Evolutionary conservation across 2,888 invertebrate genomes (phyloP), one percentile per base, ranked within the genome.

Genomic region (Harpagoxenus sublaevis): DNA sequence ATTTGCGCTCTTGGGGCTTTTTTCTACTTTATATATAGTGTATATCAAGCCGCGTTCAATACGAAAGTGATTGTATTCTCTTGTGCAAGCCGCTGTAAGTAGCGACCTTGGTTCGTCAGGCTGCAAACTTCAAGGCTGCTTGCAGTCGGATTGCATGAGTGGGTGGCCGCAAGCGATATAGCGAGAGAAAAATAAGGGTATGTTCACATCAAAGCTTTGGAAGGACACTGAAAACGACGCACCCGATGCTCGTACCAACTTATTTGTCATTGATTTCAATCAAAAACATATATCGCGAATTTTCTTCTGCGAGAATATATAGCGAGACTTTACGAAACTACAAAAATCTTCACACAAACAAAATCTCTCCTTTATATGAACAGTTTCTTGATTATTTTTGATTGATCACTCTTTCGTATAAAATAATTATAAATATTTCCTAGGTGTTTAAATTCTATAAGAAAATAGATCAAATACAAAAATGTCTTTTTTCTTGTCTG

Each of bases 61-160:
- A 91, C 82, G 91, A 92, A 93, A 93, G 92, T 92, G 91, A 92
- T 93, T 90, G 92, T 28, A 57, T 28, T 87, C 81, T 60, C 87
- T 87, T 88, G 86, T 86, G 86, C 88, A 84, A 87, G 84, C 84
- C 88, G 89, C 88, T 89, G 92, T 89, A 91, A 92, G 91, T 86
- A 88, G 89, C 90, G 93, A 92, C 92, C 92, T 93, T 92, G 93
- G 86, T 92, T 91, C 88, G 89, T 88, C 88, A 89, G 84, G 83
- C 87, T 88, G 88, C 85, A 88, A 89, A 88, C 92, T 88, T 91
- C 91, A 92, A 93, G 92, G 92, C 93, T 91, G 74, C 89, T 68
- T 88, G 91, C 87, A 89, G 78, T 89, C 83, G 84, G 85, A 83
- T 89, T 89, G 90, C 85, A 83, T 62, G 89, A 89, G 90, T 89